These are phyloP conservation scores for Pica pica DNA, from an alignment of 2,113 vertebrate species.

Conservation along the genomic window DNA sequence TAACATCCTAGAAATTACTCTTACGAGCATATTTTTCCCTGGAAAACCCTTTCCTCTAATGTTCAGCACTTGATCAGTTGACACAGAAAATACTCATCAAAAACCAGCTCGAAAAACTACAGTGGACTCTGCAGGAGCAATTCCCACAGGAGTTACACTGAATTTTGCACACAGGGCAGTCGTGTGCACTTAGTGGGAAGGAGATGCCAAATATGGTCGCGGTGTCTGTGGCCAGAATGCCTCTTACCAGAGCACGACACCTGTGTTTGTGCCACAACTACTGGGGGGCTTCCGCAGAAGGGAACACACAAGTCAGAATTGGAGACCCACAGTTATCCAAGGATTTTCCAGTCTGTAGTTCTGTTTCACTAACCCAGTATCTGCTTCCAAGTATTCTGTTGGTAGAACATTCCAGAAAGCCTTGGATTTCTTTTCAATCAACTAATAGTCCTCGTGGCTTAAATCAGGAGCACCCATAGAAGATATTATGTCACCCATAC, in stretches of 20 bases:
- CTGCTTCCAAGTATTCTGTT: not conserved
- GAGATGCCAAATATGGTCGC: rapidly evolving
- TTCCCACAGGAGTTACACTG: not conserved
- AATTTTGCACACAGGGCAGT: not conserved
- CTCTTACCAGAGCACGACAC: not conserved
- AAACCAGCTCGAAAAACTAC: not conserved
- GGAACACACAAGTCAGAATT: not conserved
- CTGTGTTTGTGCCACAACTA: not conserved
- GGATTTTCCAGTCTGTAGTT: not conserved
- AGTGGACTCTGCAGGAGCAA: not conserved
- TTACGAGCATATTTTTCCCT: not conserved
- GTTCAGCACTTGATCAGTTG: not conserved
- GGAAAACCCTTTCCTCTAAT: not conserved
- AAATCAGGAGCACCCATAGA: not conserved
- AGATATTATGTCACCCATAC: not conserved
- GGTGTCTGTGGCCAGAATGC: not conserved
- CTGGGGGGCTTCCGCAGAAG: not conserved
- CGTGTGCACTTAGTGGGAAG: rapidly evolving
- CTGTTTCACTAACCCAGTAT: not conserved
- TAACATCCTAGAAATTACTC: not conserved
- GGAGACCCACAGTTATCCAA: not conserved
- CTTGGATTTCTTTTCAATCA: not conserved
- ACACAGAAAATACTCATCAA: not conserved
- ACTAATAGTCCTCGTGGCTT: not conserved
- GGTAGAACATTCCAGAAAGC: not conserved